phyloP scores from a whole-genome alignment of 30 jellyfish, hydroid and myxozoan genomes.

The Nemopilema nomurai region DNA sequence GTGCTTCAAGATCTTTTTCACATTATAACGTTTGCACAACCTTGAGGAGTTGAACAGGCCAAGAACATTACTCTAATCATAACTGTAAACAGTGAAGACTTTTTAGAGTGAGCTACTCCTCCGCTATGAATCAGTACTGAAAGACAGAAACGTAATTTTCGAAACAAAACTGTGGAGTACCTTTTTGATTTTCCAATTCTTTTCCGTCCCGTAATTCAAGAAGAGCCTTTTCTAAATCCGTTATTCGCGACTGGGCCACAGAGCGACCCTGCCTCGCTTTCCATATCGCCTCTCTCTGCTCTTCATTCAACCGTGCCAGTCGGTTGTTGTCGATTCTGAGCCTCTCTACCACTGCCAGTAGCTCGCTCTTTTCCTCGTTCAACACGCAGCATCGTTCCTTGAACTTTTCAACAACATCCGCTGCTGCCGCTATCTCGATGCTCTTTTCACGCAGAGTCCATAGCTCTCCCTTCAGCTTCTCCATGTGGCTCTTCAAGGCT shows the following conservation, averaged over 20 bases:
- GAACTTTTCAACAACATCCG: slow-evolving; percentile 5
- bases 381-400: background rate
- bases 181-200: slow-evolving; percentile 1
- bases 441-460: slow-evolving; percentile 8
- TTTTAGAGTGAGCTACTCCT: no score
- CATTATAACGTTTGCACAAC: no score
- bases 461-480: slow-evolving; percentile 14
- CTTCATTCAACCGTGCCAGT: background rate
- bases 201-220: background rate
- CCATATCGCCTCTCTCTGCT: background rate
- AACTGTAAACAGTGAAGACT: no score
- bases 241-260: background rate
- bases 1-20: no score
- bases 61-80: no score
- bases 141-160: no score
- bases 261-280: slow-evolving; percentile 1
- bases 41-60: no score
- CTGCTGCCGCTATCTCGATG: slow-evolving; percentile 18
- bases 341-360: background rate
- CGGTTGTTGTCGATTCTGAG: background rate
- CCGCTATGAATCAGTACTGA: no score
- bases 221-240: background rate
- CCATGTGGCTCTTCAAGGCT: slow-evolving; percentile 1
- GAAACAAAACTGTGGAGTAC: background rate
- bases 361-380: slow-evolving; percentile 3